Evolutionary conservation across 2,113 vertebrate genomes (phyloP), one percentile per base, ranked within the genome.

Genomic region (Thamnophis sirtalis): DNA sequence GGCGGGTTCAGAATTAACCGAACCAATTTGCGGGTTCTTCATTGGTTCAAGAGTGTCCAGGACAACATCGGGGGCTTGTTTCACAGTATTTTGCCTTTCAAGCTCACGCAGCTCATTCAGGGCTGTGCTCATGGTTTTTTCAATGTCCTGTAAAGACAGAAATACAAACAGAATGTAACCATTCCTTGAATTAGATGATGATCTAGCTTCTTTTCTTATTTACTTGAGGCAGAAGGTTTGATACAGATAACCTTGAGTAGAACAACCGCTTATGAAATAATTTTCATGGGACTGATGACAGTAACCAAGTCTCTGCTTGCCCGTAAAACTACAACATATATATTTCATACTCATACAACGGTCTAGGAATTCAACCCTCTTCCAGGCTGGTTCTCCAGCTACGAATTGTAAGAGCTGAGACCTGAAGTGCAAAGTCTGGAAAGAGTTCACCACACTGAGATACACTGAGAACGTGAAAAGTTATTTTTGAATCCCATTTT

Each of bases 81-180:
- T 99, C 92, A 97, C 99, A 0, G 98, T 98, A 97, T 99, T 99
- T 96, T 99, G 99, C 56, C 99, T 97, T 96, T 99, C 99, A 89
- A 99, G 98, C 93, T 99, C 99, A 26, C 98, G 98, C 87, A 99
- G 97, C 97, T 99, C 99, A 0, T 99, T 99, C 80, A 99, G 98
- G 0, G 99, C 99, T 0, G 99, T 99, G 94, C 97, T 99, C 99
- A 99, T 99, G 33, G 99, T 99, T 97, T 99, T 99, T 97, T 99
- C 99, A 19, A 99, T 99, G 97, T 99, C 99, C 99, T 99, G 96
- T 0, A 8, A 90, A 92, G 0, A 19, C 84, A 94, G 0, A 89
- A 0, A 89, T 15, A 91, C 8, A 86, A 0, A 73, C 26, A 92
- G 68, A 80, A 91, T 17, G 2, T 26, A 0, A 87, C 96, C 84